Evolutionary conservation across 2,113 vertebrate species (phyloP).

Genomic region (Strix aluco): DNA sequence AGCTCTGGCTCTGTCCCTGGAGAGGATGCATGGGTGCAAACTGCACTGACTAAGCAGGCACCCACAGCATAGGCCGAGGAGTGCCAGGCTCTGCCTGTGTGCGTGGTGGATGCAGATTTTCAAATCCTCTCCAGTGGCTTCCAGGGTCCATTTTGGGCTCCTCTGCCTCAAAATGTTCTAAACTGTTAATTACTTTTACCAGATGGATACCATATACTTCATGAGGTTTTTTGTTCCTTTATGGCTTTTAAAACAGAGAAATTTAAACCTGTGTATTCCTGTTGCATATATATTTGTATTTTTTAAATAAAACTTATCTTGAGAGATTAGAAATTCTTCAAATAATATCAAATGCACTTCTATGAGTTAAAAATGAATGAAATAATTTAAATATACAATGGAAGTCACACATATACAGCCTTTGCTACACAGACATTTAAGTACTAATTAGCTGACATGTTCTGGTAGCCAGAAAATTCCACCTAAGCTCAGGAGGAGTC

Average conservation of each 20-base stretch:
- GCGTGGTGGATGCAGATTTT: not conserved
- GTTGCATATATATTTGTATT: not conserved
- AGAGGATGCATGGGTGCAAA: not conserved
- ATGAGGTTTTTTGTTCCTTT: not conserved
- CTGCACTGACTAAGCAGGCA: not conserved
- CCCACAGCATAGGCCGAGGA: fast-evolving
- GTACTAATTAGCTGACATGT: not conserved
- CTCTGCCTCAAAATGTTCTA: not conserved
- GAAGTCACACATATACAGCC: not conserved
- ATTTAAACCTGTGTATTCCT: not conserved
- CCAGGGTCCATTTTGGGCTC: not conserved
- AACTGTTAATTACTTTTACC: not conserved
- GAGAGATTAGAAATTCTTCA: not conserved
- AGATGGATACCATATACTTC: not conserved
- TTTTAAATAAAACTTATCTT: not conserved
- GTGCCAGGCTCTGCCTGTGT: not conserved
- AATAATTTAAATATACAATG: not conserved
- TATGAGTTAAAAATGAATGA: not conserved
- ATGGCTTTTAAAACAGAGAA: not conserved
- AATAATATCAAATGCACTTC: not conserved
- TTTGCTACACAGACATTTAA: not conserved
- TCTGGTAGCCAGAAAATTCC: not conserved
- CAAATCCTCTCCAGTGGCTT: not conserved
- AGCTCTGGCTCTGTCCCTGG: not conserved
- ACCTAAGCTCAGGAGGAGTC: not conserved